phyloP scores from a whole-genome alignment of 1,140 invertebrate genomes.

The Drosophila willistoni region DNA sequence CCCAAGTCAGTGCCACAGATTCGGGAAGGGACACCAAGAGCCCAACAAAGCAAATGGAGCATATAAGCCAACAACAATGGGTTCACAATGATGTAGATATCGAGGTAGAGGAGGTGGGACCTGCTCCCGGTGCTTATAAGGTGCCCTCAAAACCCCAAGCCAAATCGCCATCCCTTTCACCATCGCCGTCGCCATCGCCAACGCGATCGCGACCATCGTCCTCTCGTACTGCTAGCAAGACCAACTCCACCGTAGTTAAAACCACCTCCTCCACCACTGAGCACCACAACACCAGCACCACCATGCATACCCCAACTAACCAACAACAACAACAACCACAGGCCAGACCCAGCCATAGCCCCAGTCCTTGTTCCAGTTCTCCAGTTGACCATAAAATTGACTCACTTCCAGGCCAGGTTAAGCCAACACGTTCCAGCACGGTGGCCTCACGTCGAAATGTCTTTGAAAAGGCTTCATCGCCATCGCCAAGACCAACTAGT shows the following conservation, averaged over 20 bases:
- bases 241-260: constrained; percentile 41
- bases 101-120: constrained; percentile 54
- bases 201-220: constrained; percentile 13
- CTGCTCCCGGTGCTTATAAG: constrained; percentile 19
- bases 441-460: constrained; percentile 72
- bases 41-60: constrained; percentile 45
- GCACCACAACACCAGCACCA: constrained; percentile 51
- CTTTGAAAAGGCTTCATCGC: constrained; percentile 59
- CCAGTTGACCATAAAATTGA: constrained; percentile 67
- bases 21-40: constrained; percentile 4
- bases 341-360: constrained; percentile 20
- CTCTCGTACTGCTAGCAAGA: constrained; percentile 29
- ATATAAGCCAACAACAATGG: constrained; percentile 61
- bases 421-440: constrained; percentile 11
- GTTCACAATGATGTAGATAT: constrained; percentile 60
- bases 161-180: constrained; percentile 40
- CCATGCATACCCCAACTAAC: constrained; percentile 53
- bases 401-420: constrained; percentile 65
- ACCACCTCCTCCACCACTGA: constrained; percentile 65
- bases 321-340: constrained; percentile 39
- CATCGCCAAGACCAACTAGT: constrained; percentile 8
- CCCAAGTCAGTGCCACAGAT: constrained; percentile 4
- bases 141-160: neutral
- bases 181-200: constrained; percentile 38
- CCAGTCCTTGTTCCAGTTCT: constrained; percentile 33